Base-by-base conservation (phyloP, 1,140 invertebrate species). In the Trichonephila clavipes region DNA sequence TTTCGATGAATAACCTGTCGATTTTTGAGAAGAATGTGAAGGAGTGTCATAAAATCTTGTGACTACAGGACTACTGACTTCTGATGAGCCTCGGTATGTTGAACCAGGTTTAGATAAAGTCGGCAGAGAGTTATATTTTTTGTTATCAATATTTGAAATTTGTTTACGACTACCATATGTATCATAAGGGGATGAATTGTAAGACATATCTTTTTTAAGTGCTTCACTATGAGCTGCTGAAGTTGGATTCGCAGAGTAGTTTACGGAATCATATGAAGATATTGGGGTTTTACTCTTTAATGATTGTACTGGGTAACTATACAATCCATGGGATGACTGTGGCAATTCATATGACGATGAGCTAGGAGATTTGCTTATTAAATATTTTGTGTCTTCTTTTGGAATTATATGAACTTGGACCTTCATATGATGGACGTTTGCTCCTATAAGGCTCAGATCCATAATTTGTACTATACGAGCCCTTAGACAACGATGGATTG, bases 21-120 rank as follows among this genome's bases (percentile, higher is more conserved):
- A 8, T 19, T 64, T 88, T 64, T 24, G 12, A n/a, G 61, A 2
- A 19, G 21, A 83, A 59, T 51, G 8, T 12, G 44, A 58, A 7
- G 86, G 86, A 40, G 19, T 64, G 28, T 66, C 16, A 88, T 88
- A 88, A 88, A 88, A 88, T 62, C 28, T 88, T 21, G 86, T 64
- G n/a, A 88, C 28, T 64, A 64, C 28, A 5, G 61, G 16, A 16
- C 16, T 88, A 4, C 64, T 21, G 2, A 44, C 24, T 58, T 64
- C 34, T 18, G 62, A 19, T 21, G 86, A 8, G 1, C 34, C 34
- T 40, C 19, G 4, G 19, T 88, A 88, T 10, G 59, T 2, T 5
- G 86, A 88, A 66, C 28, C 28, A 64, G 86, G 18, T 16, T 88
- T 88, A 64, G n/a, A 4, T 58, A 24, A n/a, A n/a, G 28, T 34